These are phyloP conservation scores for Bombyx mori DNA, from an alignment of 1,140 invertebrate species.

Conservation along the genomic window ASM3026992v2 NC_085109.1:3326501-3327000, in stretches of 20 bases:
- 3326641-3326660: slow-evolving; percentile 29
- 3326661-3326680: slow-evolving; percentile 25
- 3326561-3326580: background rate
- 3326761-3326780: slow-evolving; percentile 42
- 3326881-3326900: too few relatives aligned
- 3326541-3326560: background rate
- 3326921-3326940: too few relatives aligned
- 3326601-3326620: slow-evolving; percentile 23
- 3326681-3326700: slow-evolving; percentile 24
- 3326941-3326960: too few relatives aligned
- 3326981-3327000: too few relatives aligned
- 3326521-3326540: slow-evolving; percentile 35
- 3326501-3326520: slow-evolving; percentile 27
- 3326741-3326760: slow-evolving; percentile 45
- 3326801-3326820: too few relatives aligned
- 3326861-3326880: too few relatives aligned
- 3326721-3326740: slow-evolving; percentile 20
- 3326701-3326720: slow-evolving; percentile 19
- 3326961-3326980: too few relatives aligned
- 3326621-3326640: slow-evolving; percentile 33
- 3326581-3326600: background rate
- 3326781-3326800: too few relatives aligned
- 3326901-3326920: too few relatives aligned
- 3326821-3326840: too few relatives aligned
- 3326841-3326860: too few relatives aligned